A percentile compares a stretch with the other conserved stretches of the same genome.
Conservation (phyloP, 2,113 vertebrate genomes). For the Pogonocichla stellata region DNA sequence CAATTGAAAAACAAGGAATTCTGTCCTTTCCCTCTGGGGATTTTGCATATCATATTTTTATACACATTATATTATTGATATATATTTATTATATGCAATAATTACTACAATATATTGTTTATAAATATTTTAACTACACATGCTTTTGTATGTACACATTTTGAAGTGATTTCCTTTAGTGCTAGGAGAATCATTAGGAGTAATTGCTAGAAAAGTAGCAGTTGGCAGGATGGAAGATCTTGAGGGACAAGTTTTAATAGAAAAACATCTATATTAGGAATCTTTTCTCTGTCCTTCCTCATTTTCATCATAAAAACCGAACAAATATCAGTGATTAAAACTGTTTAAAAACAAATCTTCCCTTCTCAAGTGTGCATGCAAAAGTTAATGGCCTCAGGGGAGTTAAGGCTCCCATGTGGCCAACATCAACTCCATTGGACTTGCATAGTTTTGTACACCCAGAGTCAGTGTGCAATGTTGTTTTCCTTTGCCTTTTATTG, state of each 20-base stretch:
- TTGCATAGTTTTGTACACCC: not conserved
- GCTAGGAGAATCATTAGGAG: not conserved
- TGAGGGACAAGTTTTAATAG: not conserved
- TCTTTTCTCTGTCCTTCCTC: not conserved
- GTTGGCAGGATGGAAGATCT: not conserved
- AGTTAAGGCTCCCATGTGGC: not conserved
- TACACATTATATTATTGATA: not conserved
- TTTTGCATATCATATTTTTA: not conserved
- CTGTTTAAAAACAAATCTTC: not conserved
- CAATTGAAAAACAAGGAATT: not conserved
- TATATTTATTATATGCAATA: not conserved
- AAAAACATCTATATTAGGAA: not conserved
- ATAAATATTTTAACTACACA: not conserved
- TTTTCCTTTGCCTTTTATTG: not conserved
- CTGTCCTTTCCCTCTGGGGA: not conserved
- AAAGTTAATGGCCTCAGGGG: not conserved
- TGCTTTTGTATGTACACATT: not conserved
- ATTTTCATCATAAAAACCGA: not conserved
- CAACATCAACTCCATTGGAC: not conserved
- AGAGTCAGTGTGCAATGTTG: not conserved
- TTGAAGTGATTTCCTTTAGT: not conserved
- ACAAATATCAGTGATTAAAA: not conserved
- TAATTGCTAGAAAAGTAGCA: not conserved
- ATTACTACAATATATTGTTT: not conserved
- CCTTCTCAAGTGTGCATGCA: not conserved